Evolutionary conservation across 2,888 invertebrate genomes (phyloP).

Genomic region (Siphonodentalium dalli): DNA sequence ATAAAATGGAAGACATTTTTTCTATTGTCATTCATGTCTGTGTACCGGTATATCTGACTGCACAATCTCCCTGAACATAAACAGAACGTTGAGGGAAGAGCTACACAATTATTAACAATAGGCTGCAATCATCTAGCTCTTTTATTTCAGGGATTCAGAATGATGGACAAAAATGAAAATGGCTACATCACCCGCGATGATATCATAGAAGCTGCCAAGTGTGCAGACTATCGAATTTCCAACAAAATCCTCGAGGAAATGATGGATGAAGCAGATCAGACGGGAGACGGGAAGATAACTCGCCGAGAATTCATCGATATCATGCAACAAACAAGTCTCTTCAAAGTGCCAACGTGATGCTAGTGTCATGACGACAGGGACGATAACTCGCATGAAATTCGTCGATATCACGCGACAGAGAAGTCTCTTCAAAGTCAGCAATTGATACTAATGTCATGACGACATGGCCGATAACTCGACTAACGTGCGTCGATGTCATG

Average conservation of each 20-base stretch:
- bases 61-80: too few species aligned
- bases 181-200: constrained; percentile 42
- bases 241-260: constrained; percentile 44
- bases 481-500: constrained; percentile 43
- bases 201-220: constrained; percentile 34
- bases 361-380: too few species aligned
- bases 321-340: constrained; percentile 42
- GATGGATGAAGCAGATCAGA: constrained; percentile 47
- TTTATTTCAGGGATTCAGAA: constrained; percentile 39
- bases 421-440: constrained; percentile 38
- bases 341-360: too few species aligned
- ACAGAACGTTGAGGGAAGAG: too few species aligned
- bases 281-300: constrained; percentile 39
- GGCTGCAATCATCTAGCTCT: background rate
- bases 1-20: too few species aligned
- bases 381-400: constrained; percentile 39
- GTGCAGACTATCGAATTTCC: constrained; percentile 35
- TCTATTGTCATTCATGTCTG: too few species aligned
- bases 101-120: background rate
- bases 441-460: too few species aligned
- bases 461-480: constrained; percentile 33
- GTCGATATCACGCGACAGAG: constrained; percentile 42
- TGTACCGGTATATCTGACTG: too few species aligned
- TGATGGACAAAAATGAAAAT: constrained; percentile 38
- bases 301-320: constrained; percentile 39